A percentile compares a stretch with the other conserved stretches of the same genome.
Conservation (phyloP, 2,888 invertebrate genomes). For the Heterodera filipjevi region DNA sequence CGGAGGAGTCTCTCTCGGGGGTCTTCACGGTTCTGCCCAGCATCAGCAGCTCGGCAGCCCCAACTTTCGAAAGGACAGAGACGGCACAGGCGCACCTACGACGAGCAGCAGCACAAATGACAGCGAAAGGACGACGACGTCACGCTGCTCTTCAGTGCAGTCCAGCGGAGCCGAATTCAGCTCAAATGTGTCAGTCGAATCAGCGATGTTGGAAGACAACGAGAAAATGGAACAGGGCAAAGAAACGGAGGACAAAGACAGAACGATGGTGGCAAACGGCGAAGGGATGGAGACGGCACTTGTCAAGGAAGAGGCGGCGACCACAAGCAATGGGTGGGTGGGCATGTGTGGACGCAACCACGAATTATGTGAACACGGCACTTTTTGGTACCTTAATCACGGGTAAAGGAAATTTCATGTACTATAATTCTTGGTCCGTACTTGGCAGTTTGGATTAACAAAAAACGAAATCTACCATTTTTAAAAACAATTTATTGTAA, state of each 20-base stretch:
- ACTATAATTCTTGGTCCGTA: too few relatives aligned
- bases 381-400: too few relatives aligned
- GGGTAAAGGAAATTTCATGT: too few relatives aligned
- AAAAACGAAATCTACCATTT: too few relatives aligned
- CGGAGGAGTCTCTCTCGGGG: neutral
- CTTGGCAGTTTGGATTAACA: too few relatives aligned
- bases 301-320: neutral
- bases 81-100: neutral
- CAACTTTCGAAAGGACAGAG: neutral
- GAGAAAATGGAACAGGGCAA: neutral
- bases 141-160: conserved; percentile 2
- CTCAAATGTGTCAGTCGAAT: neutral
- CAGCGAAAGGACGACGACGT: conserved; percentile 10
- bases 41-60: neutral
- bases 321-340: neutral
- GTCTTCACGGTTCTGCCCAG: neutral
- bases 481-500: too few relatives aligned
- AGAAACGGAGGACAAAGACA: neutral
- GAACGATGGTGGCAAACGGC: conserved; percentile 1
- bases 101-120: conserved; percentile 11
- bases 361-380: too few relatives aligned
- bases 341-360: too few relatives aligned
- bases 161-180: neutral
- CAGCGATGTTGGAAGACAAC: neutral
- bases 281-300: neutral